phyloP scores from a whole-genome alignment of 2,113 vertebrate genomes.

The Taurulus bubalis region DNA sequence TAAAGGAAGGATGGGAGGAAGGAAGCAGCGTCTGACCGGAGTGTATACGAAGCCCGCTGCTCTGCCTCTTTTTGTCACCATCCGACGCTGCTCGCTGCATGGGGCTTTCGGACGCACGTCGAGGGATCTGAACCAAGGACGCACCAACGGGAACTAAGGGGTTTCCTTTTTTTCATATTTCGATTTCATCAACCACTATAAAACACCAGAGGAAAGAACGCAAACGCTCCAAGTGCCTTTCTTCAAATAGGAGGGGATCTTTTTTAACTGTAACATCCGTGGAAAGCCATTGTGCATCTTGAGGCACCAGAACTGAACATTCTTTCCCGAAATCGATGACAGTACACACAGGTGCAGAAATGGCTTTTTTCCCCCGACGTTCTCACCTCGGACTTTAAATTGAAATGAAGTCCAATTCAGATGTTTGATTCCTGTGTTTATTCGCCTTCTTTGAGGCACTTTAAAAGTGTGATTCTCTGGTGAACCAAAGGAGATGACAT shows the following conservation, averaged over 20 bases:
- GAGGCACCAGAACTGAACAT: conserved; percentile 66
- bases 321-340: conserved; percentile 59
- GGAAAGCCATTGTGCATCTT: conserved; percentile 69
- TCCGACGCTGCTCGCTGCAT: conserved; percentile 64
- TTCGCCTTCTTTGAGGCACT: conserved; percentile 1
- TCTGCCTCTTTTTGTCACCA: conserved; percentile 41
- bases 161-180: conserved; percentile 26
- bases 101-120: conserved; percentile 60
- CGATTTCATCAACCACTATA: conserved; percentile 28
- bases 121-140: conserved; percentile 77
- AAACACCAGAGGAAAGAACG: conserved; percentile 47
- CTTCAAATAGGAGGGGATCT: conserved; percentile 54
- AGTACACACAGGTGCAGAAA: conserved; percentile 82
- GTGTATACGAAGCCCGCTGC: conserved; percentile 51
- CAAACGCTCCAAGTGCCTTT: conserved; percentile 27
- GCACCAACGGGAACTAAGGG: conserved; percentile 70
- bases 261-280: conserved; percentile 37
- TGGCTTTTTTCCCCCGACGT: conserved; percentile 69
- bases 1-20: conserved; percentile 41
- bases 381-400: conserved; percentile 72
- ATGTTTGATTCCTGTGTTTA: conserved; percentile 26
- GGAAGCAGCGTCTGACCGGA: conserved; percentile 67
- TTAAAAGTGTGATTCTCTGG: conserved; percentile 33
- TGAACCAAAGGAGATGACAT: conserved; percentile 61
- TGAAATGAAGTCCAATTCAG: conserved; percentile 25